These are phyloP conservation scores for Herminia tarsipennalis DNA, from an alignment of 2,888 invertebrate genomes.

Conservation along the genomic window DNA sequence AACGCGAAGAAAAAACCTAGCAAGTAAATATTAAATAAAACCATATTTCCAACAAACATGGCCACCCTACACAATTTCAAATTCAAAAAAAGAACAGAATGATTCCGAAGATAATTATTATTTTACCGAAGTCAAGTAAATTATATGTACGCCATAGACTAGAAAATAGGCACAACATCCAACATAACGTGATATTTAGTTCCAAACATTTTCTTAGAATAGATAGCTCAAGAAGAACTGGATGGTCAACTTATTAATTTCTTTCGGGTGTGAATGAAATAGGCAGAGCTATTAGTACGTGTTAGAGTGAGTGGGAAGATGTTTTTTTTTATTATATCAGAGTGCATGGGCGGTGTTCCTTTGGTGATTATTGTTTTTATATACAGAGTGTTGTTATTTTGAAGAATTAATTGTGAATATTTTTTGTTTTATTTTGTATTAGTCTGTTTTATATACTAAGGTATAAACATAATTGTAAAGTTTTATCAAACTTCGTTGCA, in stretches of 20 bases:
- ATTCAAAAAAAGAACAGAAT: conserved; percentile 62
- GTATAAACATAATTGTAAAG: no score
- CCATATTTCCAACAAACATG: conserved; percentile 12
- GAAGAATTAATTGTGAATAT: not conserved
- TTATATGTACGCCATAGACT: conserved; percentile 56
- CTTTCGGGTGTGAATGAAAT: conserved; percentile 54
- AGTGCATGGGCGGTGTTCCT: conserved; percentile 66
- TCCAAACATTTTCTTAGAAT: not conserved
- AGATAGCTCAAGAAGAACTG: conserved; percentile 47
- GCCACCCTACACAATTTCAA: conserved; percentile 57
- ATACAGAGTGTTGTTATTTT: conserved; percentile 52
- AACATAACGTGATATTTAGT: conserved; percentile 2
- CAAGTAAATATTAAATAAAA: not conserved
- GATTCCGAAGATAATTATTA: conserved; percentile 73
- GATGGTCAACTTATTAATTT: conserved; percentile 68
- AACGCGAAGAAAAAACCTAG: not conserved
- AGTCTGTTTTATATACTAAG: not conserved
- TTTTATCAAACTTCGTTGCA: no score
- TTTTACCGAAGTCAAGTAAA: conserved; percentile 73
- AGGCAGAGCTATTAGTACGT: conserved; percentile 55
- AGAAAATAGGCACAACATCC: conserved; percentile 34
- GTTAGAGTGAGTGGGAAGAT: conserved; percentile 54
- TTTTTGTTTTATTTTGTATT: not conserved
- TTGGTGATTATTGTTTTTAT: conserved; percentile 66
- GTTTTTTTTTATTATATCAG: conserved; percentile 56